phyloP scores from a whole-genome alignment of 1,140 invertebrate genomes.

The Heliconius congener region DNA sequence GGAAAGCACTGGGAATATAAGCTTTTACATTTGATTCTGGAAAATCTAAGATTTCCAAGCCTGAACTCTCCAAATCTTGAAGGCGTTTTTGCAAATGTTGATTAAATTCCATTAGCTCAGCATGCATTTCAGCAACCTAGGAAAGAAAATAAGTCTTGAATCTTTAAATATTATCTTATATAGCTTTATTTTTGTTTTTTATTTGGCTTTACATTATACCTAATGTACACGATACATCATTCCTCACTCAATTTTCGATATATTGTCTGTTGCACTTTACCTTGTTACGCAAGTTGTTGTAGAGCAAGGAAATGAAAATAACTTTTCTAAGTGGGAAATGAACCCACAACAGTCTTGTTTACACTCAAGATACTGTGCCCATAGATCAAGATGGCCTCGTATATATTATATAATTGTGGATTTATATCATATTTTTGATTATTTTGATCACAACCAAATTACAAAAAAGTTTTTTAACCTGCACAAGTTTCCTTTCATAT shows the following conservation, averaged over 20 bases:
- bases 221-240: too few relatives aligned
- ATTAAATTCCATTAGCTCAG: constrained; percentile 97
- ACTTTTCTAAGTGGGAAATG: too few relatives aligned
- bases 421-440: background rate
- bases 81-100: constrained; percentile 81
- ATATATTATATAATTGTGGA: too few relatives aligned
- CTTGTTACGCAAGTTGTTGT: too few relatives aligned
- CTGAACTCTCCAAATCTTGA: constrained; percentile 83
- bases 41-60: constrained; percentile 59
- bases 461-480: constrained; percentile 78
- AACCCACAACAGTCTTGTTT: too few relatives aligned
- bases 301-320: too few relatives aligned
- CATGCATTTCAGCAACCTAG: constrained; percentile 97
- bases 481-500: constrained; percentile 94
- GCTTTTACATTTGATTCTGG: constrained; percentile 88
- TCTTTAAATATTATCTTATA: background rate
- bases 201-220: too few relatives aligned
- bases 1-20: constrained; percentile 95
- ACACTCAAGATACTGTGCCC: too few relatives aligned
- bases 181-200: too few relatives aligned
- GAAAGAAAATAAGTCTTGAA: background rate
- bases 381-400: too few relatives aligned
- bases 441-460: constrained; percentile 15
- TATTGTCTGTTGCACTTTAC: too few relatives aligned
- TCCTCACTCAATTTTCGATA: too few relatives aligned